A percentile compares a stretch with the other conserved stretches of the same genome.
Evolutionary conservation across 2,888 invertebrate genomes (phyloP).

Genomic region (Drosophila seclusa): DNA sequence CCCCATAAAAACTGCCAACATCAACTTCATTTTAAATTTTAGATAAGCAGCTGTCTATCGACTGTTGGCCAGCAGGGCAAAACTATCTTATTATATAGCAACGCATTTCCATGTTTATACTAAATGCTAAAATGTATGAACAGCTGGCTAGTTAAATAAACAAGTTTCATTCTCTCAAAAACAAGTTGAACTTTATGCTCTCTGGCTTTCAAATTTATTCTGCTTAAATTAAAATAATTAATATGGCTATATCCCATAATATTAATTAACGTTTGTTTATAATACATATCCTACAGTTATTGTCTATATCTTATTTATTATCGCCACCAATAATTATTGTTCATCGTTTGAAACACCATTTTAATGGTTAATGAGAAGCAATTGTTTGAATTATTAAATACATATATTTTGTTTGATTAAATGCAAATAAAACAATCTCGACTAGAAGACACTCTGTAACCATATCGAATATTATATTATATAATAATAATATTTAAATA

Average conservation of each 20-base stretch:
- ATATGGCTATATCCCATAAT: neutral
- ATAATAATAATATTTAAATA: neutral
- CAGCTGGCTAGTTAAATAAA: constrained; percentile 21
- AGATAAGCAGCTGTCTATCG: neutral
- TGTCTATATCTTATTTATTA: neutral
- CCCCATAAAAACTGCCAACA: constrained; percentile 15
- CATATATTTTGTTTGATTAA: too few relatives aligned
- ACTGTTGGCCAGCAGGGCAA: constrained; percentile 17
- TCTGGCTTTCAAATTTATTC: neutral
- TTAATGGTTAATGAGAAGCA: constrained; percentile 1
- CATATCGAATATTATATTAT: neutral
- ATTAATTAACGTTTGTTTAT: neutral
- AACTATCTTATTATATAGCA: constrained; percentile 6
- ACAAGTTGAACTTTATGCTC: neutral
- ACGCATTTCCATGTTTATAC: neutral
- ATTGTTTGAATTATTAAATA: neutral
- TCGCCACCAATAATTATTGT: neutral
- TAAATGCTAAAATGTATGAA: constrained; percentile 2
- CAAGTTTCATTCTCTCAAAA: constrained; percentile 10
- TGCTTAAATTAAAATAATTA: neutral
- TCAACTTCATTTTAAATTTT: constrained; percentile 43
- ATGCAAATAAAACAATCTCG: neutral
- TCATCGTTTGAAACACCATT: constrained; percentile 1
- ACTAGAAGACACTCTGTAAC: neutral
- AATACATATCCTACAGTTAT: too few relatives aligned